Base-by-base conservation (phyloP, 2,113 vertebrate species). In the Phocoena phocoena region DNA sequence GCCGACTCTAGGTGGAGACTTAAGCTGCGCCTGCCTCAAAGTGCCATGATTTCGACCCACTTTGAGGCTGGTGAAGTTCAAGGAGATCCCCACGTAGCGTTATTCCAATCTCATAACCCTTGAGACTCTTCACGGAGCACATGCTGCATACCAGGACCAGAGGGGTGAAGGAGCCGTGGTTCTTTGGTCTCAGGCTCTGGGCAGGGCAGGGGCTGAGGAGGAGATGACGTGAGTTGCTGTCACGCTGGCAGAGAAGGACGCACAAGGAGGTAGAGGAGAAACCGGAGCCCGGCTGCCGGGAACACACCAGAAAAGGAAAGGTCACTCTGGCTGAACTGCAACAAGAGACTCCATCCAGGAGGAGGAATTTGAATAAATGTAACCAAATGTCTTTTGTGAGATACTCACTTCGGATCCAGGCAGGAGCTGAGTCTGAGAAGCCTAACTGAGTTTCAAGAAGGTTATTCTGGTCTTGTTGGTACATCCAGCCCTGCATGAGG, bases 281-380 rank as follows among this genome's bases (percentile, higher is more conserved):
- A 21, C 3, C 13, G 47, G 53, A 58, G 31, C 41, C 50, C 25
- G 10, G 18, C 0, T 0, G 5, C 58, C 0, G 1, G n/a, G 53
- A 26, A 26, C 3, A 3, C 67, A 53, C 10, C 47, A 25, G 28
- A n/a, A 44, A 73, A 65, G 11, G 25, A 21, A 53, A 28, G 6
- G 5, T 58, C 11, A 7, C 20, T 50, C 67, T 58, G 53, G 10
- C 62, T 94, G 62, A 0, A 0, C 23, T 31, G 77, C 5, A 73
- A 11, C 60, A 41, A 3, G 18, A 4, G 13, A n/a, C 26, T 83
- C 58, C 18, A 0, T 23, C 50, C 28, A 68, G 33, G 5, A 77
- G 13, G 6, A 17, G 5, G 26, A 31, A 60, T 71, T 53, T 89
- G 44, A 79, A 89, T 8, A 65, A 38, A n/a, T 21, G 67, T 26